Evolutionary conservation across 2,888 invertebrate species (phyloP), one percentile per base, ranked within the genome.

Genomic region (Autographa pulchrina): DNA sequence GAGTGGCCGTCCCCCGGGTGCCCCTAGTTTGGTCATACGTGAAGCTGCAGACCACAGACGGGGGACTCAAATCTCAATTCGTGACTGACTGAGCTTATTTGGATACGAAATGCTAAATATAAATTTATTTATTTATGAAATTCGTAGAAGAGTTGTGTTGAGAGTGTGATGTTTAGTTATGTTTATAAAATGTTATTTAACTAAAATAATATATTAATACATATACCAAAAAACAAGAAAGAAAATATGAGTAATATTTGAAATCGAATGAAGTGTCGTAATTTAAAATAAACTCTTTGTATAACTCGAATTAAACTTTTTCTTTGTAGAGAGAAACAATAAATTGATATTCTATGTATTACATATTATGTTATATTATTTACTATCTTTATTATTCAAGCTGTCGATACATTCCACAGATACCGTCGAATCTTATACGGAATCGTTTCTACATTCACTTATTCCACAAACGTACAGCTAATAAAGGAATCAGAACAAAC

Each of bases 21-120:
- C 61, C 62, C 66, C 61, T 72, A 75, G 70, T 72, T 84, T 70
- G 70, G 70, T 70, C 85, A 84, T 84, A 84, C 66, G 70, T 65
- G 69, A 65, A 65, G 43, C 62, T 67, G 25, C 25, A 68, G 62
- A 70, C 76, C 80, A 41, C 75, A 82, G 65, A 64, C 80, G 41
- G 63, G 84, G 76, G 61, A 81, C 70, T 73, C 38, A 38, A 65
- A 56, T 61, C 70, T 84, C 56, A 75, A 82, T 62, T 74, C 62
- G 71, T 70, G 32, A 62, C 69, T 78, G 62, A 82, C 65, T 32
- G 18, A 61, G 61, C 65, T 78, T 66, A 73, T 16, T 38, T 14
- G 11, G 18, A 58, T 68, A 62, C 73, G 32, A 78, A 32, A 63
- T 60, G 58, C 54, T 7, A 31, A 63, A 70, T 77, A 20, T 62